These are phyloP conservation scores for Stictocephala bisonia DNA, from an alignment of 2,888 invertebrate species.

Conservation along the genomic window DNA sequence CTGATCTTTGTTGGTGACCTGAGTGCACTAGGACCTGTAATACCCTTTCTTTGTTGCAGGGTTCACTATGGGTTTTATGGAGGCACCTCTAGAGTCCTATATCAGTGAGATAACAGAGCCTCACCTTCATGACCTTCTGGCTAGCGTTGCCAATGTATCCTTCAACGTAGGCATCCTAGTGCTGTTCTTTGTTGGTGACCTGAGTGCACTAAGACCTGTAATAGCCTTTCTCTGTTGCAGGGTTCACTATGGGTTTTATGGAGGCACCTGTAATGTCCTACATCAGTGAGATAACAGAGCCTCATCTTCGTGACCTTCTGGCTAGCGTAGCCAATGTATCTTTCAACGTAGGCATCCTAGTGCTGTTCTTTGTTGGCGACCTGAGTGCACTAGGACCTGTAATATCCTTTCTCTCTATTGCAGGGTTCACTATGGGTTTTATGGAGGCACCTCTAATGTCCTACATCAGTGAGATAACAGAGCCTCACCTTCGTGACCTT, in stretches of 20 bases:
- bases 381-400: constrained; percentile 68
- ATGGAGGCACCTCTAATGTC: too few relatives aligned
- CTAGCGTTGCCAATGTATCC: constrained; percentile 72
- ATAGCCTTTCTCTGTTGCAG: constrained; percentile 65
- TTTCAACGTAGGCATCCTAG: too few relatives aligned
- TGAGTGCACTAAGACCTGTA: constrained; percentile 67
- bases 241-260: constrained; percentile 79
- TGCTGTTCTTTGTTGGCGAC: too few relatives aligned
- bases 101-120: constrained; percentile 88
- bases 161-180: constrained; percentile 80
- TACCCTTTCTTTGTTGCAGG: constrained; percentile 77
- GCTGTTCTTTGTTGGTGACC: constrained; percentile 77
- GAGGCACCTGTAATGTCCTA: constrained; percentile 68
- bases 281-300: constrained; percentile 65
- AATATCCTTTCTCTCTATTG: constrained; percentile 62
- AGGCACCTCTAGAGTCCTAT: constrained; percentile 84
- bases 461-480: too few relatives aligned
- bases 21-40: constrained; percentile 78
- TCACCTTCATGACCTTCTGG: constrained; percentile 76
- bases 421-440: too few relatives aligned
- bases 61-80: constrained; percentile 79
- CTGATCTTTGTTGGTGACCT: too few relatives aligned
- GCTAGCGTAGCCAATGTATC: constrained; percentile 67
- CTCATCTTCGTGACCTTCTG: constrained; percentile 78
- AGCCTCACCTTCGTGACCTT: too few relatives aligned